A percentile compares a stretch with the other conserved stretches of the same genome.
Evolutionary conservation across 2,113 vertebrate genomes (phyloP).

Genomic region (Chaetura pelagica): DNA sequence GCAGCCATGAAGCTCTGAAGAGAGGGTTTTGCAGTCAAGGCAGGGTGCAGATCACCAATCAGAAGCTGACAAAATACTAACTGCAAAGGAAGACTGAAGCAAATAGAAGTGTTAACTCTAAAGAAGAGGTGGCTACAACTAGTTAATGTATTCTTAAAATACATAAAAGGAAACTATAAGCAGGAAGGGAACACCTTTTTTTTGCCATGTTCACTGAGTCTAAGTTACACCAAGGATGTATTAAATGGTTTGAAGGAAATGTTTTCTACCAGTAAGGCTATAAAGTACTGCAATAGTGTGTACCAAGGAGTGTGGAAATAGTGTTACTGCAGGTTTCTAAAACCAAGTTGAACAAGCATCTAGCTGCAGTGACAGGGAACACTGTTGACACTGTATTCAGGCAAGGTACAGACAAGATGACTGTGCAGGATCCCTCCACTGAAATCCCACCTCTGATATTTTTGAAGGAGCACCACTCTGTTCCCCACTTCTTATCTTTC

Average conservation of each 20-base stretch:
- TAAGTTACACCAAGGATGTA: not conserved
- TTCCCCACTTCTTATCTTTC: not conserved
- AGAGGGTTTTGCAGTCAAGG: not conserved
- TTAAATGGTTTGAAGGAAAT: not conserved
- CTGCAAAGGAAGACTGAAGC: not conserved
- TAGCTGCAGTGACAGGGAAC: not conserved
- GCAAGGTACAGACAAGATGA: not conserved
- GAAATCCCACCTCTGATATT: not conserved
- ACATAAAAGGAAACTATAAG: not conserved
- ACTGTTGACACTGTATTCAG: not conserved
- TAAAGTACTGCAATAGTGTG: not conserved
- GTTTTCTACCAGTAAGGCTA: not conserved
- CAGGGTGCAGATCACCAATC: not conserved
- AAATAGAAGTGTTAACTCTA: not conserved
- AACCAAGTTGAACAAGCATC: not conserved
- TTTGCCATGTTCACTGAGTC: not conserved
- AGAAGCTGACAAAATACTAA: not conserved
- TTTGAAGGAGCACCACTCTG: not conserved
- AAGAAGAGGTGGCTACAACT: not conserved
- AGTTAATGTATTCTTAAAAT: not conserved
- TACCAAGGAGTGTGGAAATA: not conserved
- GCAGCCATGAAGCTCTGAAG: not conserved
- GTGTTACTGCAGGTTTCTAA: not conserved
- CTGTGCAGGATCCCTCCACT: fast-evolving
- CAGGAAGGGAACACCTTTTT: not conserved